Percentiles rank a stretch among this genome's conserved stretches.
Evolutionary conservation across 2,888 invertebrate species (phyloP).

Genomic region (Pyralis farinalis): DNA sequence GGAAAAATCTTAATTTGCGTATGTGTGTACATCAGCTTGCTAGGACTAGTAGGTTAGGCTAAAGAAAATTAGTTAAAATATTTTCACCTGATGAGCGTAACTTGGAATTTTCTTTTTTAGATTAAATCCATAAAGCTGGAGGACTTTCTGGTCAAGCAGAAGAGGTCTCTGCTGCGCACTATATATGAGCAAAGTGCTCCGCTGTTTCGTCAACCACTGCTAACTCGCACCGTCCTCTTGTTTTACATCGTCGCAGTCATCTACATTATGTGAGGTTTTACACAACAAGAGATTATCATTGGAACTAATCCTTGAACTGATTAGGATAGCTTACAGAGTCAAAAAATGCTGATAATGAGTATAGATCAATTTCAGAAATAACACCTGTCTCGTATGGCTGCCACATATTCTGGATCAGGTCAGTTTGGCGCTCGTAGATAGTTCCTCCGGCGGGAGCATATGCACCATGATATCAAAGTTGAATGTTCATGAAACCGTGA

Average conservation of each 20-base stretch:
- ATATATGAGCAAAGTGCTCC: conserved; percentile 64
- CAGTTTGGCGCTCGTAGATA: conserved; percentile 38
- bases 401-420: conserved; percentile 79
- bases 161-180: conserved; percentile 41
- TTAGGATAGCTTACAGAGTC: too few relatives aligned
- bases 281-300: too few relatives aligned
- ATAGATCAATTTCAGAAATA: conserved; percentile 55
- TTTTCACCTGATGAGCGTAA: too few relatives aligned
- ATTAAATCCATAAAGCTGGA: conserved; percentile 43
- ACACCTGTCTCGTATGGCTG: conserved; percentile 79
- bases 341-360: background rate
- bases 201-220: conserved; percentile 54
- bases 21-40: too few relatives aligned
- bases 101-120: conserved; percentile 45
- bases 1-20: too few relatives aligned
- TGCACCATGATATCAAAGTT: conserved; percentile 50
- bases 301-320: too few relatives aligned
- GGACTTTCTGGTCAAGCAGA: conserved; percentile 34
- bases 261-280: conserved; percentile 67
- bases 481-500: conserved; percentile 3
- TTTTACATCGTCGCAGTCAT: conserved; percentile 67
- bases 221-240: conserved; percentile 55
- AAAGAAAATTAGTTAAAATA: too few relatives aligned
- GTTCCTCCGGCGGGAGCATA: conserved; percentile 40
- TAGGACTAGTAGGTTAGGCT: too few relatives aligned